Evolutionary conservation across 2,888 invertebrate species (phyloP).

Genomic region (Dilophus febrilis): DNA sequence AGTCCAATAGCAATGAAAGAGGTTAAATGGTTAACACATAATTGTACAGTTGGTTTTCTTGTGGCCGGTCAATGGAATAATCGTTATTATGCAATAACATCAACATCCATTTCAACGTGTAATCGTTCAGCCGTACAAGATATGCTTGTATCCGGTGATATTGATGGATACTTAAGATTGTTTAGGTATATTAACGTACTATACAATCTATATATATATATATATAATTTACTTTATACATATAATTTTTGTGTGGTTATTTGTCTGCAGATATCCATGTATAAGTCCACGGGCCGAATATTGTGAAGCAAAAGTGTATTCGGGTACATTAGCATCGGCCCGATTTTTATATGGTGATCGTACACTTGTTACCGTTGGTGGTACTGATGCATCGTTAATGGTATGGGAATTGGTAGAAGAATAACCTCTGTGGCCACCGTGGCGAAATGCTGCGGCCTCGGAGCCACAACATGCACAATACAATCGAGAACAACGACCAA

Average conservation of each 20-base stretch:
- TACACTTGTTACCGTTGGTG: conserved; percentile 69
- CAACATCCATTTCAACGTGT: conserved; percentile 65
- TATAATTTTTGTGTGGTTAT: too few species aligned
- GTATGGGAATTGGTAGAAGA: conserved; percentile 65
- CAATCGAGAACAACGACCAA: conserved; percentile 14
- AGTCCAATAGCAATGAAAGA: conserved; percentile 82
- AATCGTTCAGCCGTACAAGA: conserved; percentile 72
- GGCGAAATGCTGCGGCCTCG: conserved; percentile 10
- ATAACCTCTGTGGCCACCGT: conserved; percentile 30
- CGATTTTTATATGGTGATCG: conserved; percentile 77
- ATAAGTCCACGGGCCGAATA: conserved; percentile 73
- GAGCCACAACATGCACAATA: conserved; percentile 19
- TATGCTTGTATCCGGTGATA: conserved; percentile 67
- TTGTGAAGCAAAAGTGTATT: conserved; percentile 76
- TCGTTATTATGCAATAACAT: conserved; percentile 69
- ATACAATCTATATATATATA: not conserved
- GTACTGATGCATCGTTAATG: conserved; percentile 77
- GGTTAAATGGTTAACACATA: conserved; percentile 76
- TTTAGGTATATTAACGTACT: conserved; percentile 41
- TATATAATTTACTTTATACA: not conserved
- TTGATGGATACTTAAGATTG: conserved; percentile 72
- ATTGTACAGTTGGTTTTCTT: conserved; percentile 72
- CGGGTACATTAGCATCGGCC: conserved; percentile 60
- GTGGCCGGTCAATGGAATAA: conserved; percentile 86
- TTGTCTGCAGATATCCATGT: conserved; percentile 67